Evolutionary conservation across 2,888 invertebrate species (phyloP).

Genomic region (Phlogophora meticulosa): DNA sequence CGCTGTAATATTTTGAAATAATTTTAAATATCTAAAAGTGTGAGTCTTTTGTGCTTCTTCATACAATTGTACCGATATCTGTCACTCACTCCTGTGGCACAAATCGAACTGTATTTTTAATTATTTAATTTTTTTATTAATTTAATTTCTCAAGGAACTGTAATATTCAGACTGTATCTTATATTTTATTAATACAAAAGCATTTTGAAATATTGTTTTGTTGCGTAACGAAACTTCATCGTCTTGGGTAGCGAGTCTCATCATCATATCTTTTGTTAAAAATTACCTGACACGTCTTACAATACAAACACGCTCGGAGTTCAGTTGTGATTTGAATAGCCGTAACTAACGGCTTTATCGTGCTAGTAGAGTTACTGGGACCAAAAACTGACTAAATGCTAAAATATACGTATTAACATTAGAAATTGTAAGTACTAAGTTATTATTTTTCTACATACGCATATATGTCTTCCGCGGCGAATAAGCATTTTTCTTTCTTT

Average conservation of each 20-base stretch:
- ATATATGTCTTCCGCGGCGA: too few relatives aligned
- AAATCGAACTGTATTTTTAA: neutral
- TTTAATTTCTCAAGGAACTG: neutral
- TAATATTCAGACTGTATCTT: conserved; percentile 5
- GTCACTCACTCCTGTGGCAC: conserved; percentile 15
- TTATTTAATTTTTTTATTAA: neutral
- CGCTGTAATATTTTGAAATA: conserved; percentile 8
- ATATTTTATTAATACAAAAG: conserved; percentile 19
- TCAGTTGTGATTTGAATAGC: conserved; percentile 40
- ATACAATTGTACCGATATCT: conserved; percentile 6
- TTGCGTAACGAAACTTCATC: conserved; percentile 51
- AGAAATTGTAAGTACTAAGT: too few relatives aligned
- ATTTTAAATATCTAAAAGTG: conserved; percentile 8
- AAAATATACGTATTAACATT: too few relatives aligned
- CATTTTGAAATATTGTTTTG: conserved; percentile 23
- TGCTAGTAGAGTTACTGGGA: conserved; percentile 11
- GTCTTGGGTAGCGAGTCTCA: conserved; percentile 44
- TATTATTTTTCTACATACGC: too few relatives aligned
- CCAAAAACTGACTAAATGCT: neutral
- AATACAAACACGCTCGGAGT: conserved; percentile 48
- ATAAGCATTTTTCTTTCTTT: too few relatives aligned
- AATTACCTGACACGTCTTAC: conserved; percentile 62
- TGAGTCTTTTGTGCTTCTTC: conserved; percentile 11
- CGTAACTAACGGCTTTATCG: conserved; percentile 29
- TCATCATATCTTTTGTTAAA: conserved; percentile 58